A percentile compares a stretch with the other conserved stretches of the same genome.
phyloP scores from a whole-genome alignment of 2,888 invertebrate genomes.

The Yponomeuta malinellus region DNA sequence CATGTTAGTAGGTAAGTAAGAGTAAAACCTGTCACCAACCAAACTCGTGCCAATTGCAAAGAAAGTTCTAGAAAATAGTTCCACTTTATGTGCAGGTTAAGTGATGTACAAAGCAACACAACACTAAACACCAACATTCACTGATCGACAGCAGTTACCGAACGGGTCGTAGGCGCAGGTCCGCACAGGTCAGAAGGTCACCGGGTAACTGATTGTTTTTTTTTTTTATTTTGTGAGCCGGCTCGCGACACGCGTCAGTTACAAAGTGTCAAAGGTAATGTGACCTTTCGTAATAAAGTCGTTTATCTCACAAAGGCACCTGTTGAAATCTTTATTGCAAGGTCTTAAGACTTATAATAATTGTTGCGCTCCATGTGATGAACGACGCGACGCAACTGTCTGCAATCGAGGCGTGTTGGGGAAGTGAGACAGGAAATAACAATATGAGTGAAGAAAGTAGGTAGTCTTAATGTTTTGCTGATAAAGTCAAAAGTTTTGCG shows the following conservation, averaged over 20 bases:
- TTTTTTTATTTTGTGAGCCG: not conserved
- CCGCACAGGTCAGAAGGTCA: conserved; percentile 4
- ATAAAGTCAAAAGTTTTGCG: not conserved
- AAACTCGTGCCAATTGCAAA: not conserved
- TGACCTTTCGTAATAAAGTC: not conserved
- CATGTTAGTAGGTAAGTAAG: conserved; percentile 2
- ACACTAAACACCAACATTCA: not conserved
- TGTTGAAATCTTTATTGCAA: conserved; percentile 2
- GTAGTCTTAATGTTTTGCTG: not conserved
- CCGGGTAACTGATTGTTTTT: conserved; percentile 1
- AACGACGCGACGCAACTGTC: not conserved
- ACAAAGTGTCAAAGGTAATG: not conserved
- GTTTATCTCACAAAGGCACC: not conserved
- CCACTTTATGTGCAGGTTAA: conserved; percentile 2
- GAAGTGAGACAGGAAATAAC: conserved; percentile 2
- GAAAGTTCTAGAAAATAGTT: conserved; percentile 4
- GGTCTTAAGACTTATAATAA: not conserved
- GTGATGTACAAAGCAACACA: not conserved
- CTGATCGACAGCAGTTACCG: conserved; percentile 4
- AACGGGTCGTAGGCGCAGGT: conserved; percentile 2
- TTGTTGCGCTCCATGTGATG: not conserved
- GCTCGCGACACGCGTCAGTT: conserved; percentile 2
- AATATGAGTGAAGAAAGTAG: not conserved
- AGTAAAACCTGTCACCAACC: not conserved
- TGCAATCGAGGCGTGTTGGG: not conserved